Evolutionary conservation across 2,888 invertebrate species (phyloP).

Genomic region (Lepidochitona cinerea): DNA sequence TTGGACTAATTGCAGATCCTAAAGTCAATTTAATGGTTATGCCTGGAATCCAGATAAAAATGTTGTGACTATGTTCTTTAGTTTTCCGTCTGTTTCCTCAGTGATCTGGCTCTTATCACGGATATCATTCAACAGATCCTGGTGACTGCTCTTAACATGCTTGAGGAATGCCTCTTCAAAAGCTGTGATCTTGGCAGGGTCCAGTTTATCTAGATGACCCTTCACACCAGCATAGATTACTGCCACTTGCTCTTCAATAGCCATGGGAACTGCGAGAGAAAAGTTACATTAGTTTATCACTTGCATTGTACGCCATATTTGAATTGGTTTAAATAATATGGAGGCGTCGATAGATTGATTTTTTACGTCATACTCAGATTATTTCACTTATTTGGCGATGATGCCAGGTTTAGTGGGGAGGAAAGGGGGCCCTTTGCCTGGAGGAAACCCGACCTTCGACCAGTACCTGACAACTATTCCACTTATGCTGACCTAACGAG

Average conservation of each 20-base stretch:
- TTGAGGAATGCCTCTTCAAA: slow-evolving; percentile 98
- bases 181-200: slow-evolving; percentile 95
- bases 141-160: slow-evolving; percentile 90
- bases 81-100: slow-evolving; percentile 87
- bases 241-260: slow-evolving; percentile 99
- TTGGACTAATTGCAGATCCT: neutral
- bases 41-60: slow-evolving; percentile 77
- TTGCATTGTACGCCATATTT: too few relatives aligned
- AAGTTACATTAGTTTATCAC: too few relatives aligned
- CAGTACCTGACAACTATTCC: too few relatives aligned
- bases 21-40: neutral
- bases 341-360: too few relatives aligned
- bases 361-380: too few relatives aligned
- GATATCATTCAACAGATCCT: slow-evolving; percentile 86
- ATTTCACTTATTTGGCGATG: too few relatives aligned
- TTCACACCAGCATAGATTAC: slow-evolving; percentile 99
- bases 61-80: slow-evolving; percentile 93
- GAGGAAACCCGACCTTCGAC: too few relatives aligned
- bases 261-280: slow-evolving; percentile 96
- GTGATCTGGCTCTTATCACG: slow-evolving; percentile 96
- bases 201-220: slow-evolving; percentile 98
- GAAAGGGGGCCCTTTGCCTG: too few relatives aligned
- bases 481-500: too few relatives aligned
- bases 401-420: too few relatives aligned
- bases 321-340: too few relatives aligned